phyloP scores from a whole-genome alignment of 2,113 vertebrate genomes.

The Chroicocephalus ridibundus region DNA sequence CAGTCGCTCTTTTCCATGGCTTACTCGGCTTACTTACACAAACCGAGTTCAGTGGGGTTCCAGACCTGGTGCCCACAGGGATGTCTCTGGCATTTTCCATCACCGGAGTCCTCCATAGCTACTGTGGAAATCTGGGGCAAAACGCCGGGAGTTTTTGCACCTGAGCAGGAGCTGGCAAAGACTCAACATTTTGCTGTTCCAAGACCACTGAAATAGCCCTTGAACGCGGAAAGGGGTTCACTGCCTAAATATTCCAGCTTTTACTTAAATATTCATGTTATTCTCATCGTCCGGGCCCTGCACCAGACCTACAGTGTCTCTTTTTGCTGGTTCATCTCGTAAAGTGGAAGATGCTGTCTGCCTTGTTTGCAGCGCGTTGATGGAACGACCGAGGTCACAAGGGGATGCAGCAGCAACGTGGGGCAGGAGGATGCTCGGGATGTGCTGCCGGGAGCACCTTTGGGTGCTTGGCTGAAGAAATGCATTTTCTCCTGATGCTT shows the following conservation, averaged over 20 bases:
- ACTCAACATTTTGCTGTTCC: neutral
- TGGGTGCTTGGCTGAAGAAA: neutral
- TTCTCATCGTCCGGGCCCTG: neutral
- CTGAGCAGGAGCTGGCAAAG: neutral
- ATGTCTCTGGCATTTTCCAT: neutral
- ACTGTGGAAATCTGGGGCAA: neutral
- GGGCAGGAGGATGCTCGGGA: neutral
- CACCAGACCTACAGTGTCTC: neutral
- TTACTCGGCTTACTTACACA: neutral
- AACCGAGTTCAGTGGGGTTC: fast-evolving
- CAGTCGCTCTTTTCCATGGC: neutral
- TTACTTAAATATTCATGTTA: neutral
- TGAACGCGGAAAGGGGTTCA: neutral
- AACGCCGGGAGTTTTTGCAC: neutral
- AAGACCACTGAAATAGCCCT: neutral
- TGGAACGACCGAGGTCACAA: fast-evolving
- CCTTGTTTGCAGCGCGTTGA: neutral
- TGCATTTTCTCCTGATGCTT: neutral
- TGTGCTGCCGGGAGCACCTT: neutral
- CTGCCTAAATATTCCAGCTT: neutral
- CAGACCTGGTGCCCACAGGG: neutral
- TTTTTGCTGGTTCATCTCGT: neutral
- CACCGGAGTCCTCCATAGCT: neutral
- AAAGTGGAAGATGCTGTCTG: neutral
- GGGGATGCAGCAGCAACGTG: neutral